phyloP scores from a whole-genome alignment of 2,888 invertebrate genomes.

The Congeria kusceri region DNA sequence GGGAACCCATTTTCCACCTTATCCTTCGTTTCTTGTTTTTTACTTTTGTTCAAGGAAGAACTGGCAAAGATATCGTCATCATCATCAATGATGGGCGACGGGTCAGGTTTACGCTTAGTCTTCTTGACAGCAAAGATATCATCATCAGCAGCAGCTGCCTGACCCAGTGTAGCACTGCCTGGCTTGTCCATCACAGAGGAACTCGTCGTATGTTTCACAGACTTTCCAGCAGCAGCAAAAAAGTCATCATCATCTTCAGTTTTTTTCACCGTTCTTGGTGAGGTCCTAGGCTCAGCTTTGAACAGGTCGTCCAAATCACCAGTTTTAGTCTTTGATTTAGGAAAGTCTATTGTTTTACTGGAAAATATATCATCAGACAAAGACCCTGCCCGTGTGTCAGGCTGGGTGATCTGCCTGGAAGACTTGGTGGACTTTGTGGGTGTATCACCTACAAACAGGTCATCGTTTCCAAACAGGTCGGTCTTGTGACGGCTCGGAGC shows the following conservation, averaged over 20 bases:
- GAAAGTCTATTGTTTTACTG: conserved; percentile 29
- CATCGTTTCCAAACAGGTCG: conserved; percentile 80
- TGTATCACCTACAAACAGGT: conserved; percentile 59
- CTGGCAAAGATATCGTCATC: conserved; percentile 70
- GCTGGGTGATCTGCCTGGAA: conserved; percentile 23
- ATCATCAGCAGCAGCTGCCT: conserved; percentile 41
- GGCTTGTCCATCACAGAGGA: too few relatives aligned
- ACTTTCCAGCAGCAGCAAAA: conserved; percentile 39
- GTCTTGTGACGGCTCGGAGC: conserved; percentile 30
- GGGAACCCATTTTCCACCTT: conserved; percentile 14
- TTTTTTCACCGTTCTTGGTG: conserved; percentile 26
- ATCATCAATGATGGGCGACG: conserved; percentile 52
- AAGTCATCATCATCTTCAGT: conserved; percentile 50
- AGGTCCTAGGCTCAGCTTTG: conserved; percentile 13
- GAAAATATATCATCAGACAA: conserved; percentile 57
- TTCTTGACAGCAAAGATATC: conserved; percentile 45
- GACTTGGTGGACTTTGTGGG: conserved; percentile 33
- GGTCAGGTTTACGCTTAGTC: conserved; percentile 44
- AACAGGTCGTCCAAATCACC: conserved; percentile 44
- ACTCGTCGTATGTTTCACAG: too few relatives aligned
- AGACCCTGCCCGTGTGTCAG: conserved; percentile 12
- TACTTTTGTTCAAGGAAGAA: conserved; percentile 53
- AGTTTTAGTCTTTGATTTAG: conserved; percentile 26
- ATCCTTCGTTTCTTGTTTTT: conserved; percentile 38
- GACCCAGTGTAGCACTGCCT: background rate